Base-by-base conservation (phyloP, 1,140 invertebrate species). In the Fopius arisanus region DNA sequence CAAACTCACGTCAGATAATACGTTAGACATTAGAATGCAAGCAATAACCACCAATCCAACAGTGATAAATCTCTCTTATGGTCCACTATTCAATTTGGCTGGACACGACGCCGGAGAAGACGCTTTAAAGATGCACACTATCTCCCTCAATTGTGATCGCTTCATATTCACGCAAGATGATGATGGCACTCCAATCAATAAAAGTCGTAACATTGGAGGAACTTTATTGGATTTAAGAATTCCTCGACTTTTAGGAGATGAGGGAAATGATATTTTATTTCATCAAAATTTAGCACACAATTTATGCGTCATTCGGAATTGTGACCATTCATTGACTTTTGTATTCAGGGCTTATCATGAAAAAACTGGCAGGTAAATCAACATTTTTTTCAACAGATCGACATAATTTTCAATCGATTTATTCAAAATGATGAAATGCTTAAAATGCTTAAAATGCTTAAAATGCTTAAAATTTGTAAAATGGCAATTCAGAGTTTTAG, bases 51-150 rank as follows among this genome's bases (percentile, higher is more conserved):
- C 92, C 0, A 93, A 93, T 80, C 89, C 92, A 12, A 97, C 96
- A 0, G 91, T 94, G 4, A 90, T 98, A 1, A 98, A 96, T 87
- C 84, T 98, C 28, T 96, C 96, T 0, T 97, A 97, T 85, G 96
- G 98, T 84, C 91, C 94, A 0, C 97, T 97, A 84, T 98, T 98
- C 81, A 98, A 98, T 86, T 87, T 98, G 33, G 94, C 92, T 72
- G 96, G 96, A 3, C 94, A 96, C 83, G 76, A 79, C 67, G 74
- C 81, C 9, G 83, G 82, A 28, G 78, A 80, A 65, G 16, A 48
- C 19, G 91, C 91, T 76, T 77, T 95, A 3, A 91, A 92, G 78
- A 90, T 93, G 23, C 96, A 98, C 83, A 81, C 89, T 26, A 88
- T 96, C 6, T 85, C 85, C 0, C 90, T 97, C 0, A 93, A 94